Conservation (phyloP, 1,140 invertebrate genomes). For the Carposina sasakii region DNA sequence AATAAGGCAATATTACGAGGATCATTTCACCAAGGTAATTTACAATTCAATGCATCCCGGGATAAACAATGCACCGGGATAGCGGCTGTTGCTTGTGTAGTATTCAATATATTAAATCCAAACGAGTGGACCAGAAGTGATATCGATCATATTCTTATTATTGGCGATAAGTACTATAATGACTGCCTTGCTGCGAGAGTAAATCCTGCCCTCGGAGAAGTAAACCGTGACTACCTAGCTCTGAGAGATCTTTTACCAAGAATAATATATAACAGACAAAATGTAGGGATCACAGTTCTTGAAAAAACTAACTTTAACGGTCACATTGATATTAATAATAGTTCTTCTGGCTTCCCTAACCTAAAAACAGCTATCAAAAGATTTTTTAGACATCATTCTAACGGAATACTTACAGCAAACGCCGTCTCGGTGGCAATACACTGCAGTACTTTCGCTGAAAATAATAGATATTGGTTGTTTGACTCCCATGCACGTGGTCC, state of each 20-base stretch:
- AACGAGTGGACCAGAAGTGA: neutral
- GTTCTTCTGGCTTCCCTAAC: neutral
- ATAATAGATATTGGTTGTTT: neutral
- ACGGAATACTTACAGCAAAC: neutral
- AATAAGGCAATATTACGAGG: neutral
- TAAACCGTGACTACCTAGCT: slow-evolving; percentile 16
- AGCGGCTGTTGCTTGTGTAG: neutral
- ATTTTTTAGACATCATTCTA: neutral
- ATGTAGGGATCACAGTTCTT: neutral
- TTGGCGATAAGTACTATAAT: slow-evolving; percentile 20
- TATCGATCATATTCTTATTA: neutral
- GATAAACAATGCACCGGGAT: slow-evolving; percentile 21
- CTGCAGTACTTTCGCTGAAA: neutral
- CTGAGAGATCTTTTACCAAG: slow-evolving; percentile 12
- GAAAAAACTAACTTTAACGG: slow-evolving; percentile 10
- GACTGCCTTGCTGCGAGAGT: slow-evolving; percentile 16
- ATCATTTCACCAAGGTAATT: slow-evolving; percentile 13
- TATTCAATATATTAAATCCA: neutral
- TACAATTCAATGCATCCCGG: slow-evolving; percentile 15
- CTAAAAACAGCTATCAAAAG: neutral
- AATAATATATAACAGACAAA: neutral
- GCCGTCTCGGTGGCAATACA: neutral
- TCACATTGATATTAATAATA: slow-evolving; percentile 1
- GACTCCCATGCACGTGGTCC: neutral
- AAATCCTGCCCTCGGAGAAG: slow-evolving; percentile 10